Percentiles rank a stretch among this genome's conserved stretches.
Conservation (phyloP, 1,140 invertebrate species). For the Pinna nobilis region DNA sequence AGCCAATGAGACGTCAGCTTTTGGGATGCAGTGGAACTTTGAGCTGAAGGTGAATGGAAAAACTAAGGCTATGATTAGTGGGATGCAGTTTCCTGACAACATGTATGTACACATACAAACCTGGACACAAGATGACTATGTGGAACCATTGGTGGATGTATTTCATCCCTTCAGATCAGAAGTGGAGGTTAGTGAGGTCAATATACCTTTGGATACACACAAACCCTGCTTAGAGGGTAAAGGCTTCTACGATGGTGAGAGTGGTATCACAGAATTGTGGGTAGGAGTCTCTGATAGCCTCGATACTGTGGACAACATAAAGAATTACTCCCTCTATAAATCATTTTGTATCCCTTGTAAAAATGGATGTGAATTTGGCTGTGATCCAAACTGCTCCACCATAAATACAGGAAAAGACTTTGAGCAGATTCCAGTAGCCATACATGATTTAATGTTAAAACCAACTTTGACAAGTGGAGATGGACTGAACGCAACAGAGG, state of each 20-base stretch:
- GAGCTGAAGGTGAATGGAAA: constrained; percentile 29
- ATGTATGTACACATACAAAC: constrained; percentile 5
- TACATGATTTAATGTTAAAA: background rate
- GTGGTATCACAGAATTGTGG: constrained; percentile 44
- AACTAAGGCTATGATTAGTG: constrained; percentile 22
- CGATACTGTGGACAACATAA: constrained; percentile 26
- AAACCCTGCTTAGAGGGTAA: constrained; percentile 37
- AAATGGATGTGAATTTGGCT: constrained; percentile 12
- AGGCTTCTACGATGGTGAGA: constrained; percentile 43
- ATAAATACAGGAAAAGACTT: background rate
- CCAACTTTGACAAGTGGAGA: background rate
- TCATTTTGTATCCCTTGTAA: constrained; percentile 29
- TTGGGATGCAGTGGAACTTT: constrained; percentile 3
- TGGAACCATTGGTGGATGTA: constrained; percentile 7
- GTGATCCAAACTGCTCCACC: constrained; percentile 19
- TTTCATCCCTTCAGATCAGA: constrained; percentile 22
- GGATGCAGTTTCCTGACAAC: background rate
- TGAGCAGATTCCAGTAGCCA: background rate
- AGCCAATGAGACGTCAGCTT: constrained; percentile 2
- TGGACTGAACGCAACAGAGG: background rate
- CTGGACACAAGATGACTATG: constrained; percentile 29
- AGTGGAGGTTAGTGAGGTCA: constrained; percentile 3
- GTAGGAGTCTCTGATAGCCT: constrained; percentile 40
- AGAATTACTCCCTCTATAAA: constrained; percentile 1
- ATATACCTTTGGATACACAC: constrained; percentile 11